A percentile compares a stretch with the other conserved stretches of the same genome.
phyloP scores from a whole-genome alignment of 2,113 vertebrate species.

The Lepus europaeus region DNA sequence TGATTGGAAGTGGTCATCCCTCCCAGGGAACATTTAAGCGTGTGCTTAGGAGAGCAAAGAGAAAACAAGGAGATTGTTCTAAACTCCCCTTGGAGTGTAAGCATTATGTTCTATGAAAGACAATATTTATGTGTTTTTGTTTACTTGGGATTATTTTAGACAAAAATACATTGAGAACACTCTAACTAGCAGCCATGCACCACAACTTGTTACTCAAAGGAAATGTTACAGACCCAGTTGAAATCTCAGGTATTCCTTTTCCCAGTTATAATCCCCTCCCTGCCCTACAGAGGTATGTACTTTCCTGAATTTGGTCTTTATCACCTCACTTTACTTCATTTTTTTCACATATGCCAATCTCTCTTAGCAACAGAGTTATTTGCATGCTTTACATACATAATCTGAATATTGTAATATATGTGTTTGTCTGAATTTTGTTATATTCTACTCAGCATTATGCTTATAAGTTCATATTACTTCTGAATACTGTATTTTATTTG shows the following conservation, averaged over 20 bases:
- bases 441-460: neutral
- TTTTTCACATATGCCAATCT: neutral
- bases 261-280: neutral
- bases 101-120: neutral
- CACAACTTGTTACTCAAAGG: neutral
- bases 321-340: neutral
- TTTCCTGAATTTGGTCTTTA: neutral
- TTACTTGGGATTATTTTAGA: constrained; percentile 51
- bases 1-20: neutral
- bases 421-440: neutral
- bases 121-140: neutral
- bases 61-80: neutral
- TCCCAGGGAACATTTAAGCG: neutral
- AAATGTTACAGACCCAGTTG: neutral
- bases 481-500: neutral
- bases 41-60: neutral
- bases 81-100: neutral
- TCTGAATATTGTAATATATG: neutral
- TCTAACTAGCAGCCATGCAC: neutral
- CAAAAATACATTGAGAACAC: neutral
- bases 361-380: neutral
- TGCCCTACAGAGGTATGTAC: neutral
- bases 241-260: neutral
- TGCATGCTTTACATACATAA: neutral
- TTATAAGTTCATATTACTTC: constrained; percentile 1